phyloP scores from a whole-genome alignment of 2,888 invertebrate species.

The Plutella xylostella region DNA sequence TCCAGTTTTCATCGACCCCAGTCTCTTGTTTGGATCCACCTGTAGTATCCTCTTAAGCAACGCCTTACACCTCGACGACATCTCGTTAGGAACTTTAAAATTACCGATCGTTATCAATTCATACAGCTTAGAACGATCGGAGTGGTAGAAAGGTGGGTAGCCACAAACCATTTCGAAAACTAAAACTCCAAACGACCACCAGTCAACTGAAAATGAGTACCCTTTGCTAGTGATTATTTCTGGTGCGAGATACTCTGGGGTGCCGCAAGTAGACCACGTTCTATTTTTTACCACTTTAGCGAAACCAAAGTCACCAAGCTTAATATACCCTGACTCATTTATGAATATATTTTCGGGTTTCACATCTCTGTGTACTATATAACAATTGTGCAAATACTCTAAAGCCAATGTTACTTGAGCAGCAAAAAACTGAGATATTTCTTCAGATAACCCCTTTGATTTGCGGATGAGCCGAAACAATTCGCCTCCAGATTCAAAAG shows the following conservation, averaged over 20 bases:
- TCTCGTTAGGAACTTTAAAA: constrained; percentile 83
- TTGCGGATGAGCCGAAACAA: constrained; percentile 79
- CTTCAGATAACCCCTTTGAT: constrained; percentile 73
- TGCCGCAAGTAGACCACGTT: constrained; percentile 94
- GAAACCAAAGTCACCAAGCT: constrained; percentile 94
- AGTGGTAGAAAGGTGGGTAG: constrained; percentile 90
- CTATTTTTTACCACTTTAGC: constrained; percentile 80
- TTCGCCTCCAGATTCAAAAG: constrained; percentile 87
- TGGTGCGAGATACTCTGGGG: constrained; percentile 96
- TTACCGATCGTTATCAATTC: constrained; percentile 92
- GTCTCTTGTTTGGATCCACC: constrained; percentile 66
- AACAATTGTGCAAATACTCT: constrained; percentile 90
- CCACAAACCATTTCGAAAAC: constrained; percentile 91
- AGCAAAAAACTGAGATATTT: constrained; percentile 85
- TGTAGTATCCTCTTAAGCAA: constrained; percentile 83
- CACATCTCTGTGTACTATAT: constrained; percentile 87
- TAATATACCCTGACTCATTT: constrained; percentile 77
- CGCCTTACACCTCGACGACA: constrained; percentile 82
- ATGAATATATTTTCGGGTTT: constrained; percentile 93
- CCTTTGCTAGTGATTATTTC: constrained; percentile 91
- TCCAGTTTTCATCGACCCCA: constrained; percentile 89
- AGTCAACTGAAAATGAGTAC: constrained; percentile 91
- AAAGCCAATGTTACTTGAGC: constrained; percentile 89
- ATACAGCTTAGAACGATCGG: constrained; percentile 90
- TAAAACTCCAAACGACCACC: constrained; percentile 93